Percentiles rank a stretch among this genome's conserved stretches.
Conservation (phyloP, 2,113 vertebrate species). For the Tiliqua scincoides region DNA sequence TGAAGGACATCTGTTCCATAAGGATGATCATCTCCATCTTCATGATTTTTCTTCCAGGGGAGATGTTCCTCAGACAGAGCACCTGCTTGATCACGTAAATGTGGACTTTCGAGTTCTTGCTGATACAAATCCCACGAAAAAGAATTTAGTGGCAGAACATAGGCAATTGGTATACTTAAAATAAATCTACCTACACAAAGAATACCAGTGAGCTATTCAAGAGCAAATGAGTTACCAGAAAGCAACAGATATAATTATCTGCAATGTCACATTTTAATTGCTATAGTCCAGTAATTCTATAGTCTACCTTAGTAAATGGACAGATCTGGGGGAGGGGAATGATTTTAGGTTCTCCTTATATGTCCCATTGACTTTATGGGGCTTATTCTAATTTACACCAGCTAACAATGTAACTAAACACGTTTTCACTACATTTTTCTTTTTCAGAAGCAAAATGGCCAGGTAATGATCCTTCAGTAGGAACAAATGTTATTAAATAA, state of each 20-base stretch:
- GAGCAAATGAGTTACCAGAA: background rate
- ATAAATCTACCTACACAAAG: background rate
- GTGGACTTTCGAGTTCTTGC: constrained; percentile 58
- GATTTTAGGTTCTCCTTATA: background rate
- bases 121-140: background rate
- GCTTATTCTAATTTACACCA: constrained; percentile 12
- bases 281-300: background rate
- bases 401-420: background rate
- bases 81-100: constrained; percentile 50
- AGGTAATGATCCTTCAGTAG: constrained; percentile 31
- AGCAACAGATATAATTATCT: background rate
- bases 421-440: constrained; percentile 8
- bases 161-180: background rate
- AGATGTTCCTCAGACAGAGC: constrained; percentile 68
- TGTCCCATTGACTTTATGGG: background rate
- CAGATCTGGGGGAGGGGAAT: background rate
- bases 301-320: background rate
- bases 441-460: constrained; percentile 26
- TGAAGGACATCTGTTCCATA: constrained; percentile 63
- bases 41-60: constrained; percentile 62
- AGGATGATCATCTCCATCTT: constrained; percentile 23
- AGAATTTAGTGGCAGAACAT: constrained; percentile 23
- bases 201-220: background rate
- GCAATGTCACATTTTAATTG: background rate
- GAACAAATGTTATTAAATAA: constrained; percentile 42